Percentiles rank a stretch among this genome's conserved stretches.
These are phyloP conservation scores for Parazoanthus swiftii DNA, from an alignment of 92 coral and sea anemone species.

Conservation along the genomic window DNA sequence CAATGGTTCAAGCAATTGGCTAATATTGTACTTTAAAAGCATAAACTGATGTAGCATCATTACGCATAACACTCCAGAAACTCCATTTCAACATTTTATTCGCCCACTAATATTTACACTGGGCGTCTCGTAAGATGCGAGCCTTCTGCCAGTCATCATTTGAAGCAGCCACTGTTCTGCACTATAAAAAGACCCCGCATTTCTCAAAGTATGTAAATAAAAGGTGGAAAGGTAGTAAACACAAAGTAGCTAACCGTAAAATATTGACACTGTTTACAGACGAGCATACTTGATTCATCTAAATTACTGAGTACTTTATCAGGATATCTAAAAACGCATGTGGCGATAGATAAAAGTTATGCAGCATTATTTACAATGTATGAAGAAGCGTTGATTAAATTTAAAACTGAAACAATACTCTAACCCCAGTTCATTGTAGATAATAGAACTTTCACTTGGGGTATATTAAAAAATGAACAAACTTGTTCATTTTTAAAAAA, in stretches of 20 bases:
- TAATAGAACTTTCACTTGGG: too few relatives aligned
- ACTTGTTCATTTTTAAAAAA: too few relatives aligned
- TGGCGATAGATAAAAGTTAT: not conserved
- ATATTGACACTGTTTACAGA: not conserved
- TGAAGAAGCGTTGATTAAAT: too few relatives aligned
- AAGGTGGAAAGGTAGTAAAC: not conserved
- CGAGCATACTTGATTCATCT: not conserved
- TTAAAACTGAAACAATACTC: not conserved
- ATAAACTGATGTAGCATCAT: too few relatives aligned
- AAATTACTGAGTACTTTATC: not conserved
- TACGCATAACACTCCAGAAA: too few relatives aligned
- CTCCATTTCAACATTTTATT: too few relatives aligned
- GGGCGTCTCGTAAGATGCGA: not conserved
- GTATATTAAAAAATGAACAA: too few relatives aligned
- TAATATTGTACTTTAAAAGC: too few relatives aligned
- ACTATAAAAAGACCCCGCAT: not conserved
- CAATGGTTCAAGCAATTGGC: too few relatives aligned
- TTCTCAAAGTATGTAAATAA: too few relatives aligned
- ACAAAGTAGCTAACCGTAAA: not conserved
- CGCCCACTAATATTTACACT: not conserved
- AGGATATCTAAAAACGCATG: not conserved
- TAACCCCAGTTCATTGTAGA: too few relatives aligned
- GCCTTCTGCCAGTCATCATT: not conserved
- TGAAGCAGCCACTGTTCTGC: not conserved
- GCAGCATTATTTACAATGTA: not conserved